Evolutionary conservation across 2,888 invertebrate genomes (phyloP).

Genomic region (Notodonta dromedarius): DNA sequence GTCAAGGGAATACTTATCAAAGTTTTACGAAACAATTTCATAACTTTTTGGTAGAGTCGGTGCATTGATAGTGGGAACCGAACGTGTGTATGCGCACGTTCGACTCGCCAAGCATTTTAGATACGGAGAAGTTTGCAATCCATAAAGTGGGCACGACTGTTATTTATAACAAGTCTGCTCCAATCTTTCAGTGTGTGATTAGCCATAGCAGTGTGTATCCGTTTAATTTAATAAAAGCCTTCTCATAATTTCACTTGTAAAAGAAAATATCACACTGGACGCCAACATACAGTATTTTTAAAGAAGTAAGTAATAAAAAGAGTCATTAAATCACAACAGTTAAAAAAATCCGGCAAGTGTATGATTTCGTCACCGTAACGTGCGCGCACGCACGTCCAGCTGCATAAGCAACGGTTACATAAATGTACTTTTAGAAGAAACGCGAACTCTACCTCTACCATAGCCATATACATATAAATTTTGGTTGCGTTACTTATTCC

Average conservation of each 20-base stretch:
- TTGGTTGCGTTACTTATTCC: too few species aligned
- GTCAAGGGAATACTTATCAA: background rate
- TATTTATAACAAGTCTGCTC: too few species aligned
- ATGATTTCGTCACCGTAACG: constrained; percentile 18
- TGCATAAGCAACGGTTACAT: background rate
- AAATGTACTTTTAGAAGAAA: background rate
- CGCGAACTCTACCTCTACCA: too few species aligned
- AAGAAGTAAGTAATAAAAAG: constrained; percentile 2
- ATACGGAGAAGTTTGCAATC: background rate
- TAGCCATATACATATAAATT: too few species aligned
- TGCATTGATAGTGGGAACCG: background rate
- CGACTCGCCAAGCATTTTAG: background rate
- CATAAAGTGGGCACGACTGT: background rate
- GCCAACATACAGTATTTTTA: background rate
- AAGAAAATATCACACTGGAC: background rate
- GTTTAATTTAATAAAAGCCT: too few species aligned
- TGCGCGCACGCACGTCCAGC: constrained; percentile 37
- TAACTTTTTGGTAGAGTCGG: background rate
- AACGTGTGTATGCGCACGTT: background rate
- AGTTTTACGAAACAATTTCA: background rate
- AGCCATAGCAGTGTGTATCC: too few species aligned
- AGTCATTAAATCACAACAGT: background rate
- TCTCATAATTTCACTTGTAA: too few species aligned
- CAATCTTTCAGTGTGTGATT: too few species aligned
- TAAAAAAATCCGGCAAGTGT: constrained; percentile 18